Conservation (phyloP, 2,888 invertebrate genomes). For the Aspidapion aeneum region DNA sequence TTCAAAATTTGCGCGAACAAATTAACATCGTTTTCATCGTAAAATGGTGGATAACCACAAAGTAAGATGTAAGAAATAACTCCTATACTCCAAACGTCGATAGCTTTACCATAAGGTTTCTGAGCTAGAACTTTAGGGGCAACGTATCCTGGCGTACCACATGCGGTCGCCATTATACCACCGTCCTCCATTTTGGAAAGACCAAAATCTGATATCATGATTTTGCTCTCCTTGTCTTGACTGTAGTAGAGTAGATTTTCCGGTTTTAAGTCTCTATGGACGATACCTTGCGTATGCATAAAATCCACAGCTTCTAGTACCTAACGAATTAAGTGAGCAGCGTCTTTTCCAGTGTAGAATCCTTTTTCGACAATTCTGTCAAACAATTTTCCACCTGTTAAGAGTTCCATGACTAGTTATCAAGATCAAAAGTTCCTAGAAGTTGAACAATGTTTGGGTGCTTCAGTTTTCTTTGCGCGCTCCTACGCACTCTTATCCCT, state of each 20-base stretch:
- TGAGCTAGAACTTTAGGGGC: conserved; percentile 76
- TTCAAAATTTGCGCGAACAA: conserved; percentile 98
- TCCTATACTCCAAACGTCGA: conserved; percentile 99
- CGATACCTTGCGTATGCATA: conserved; percentile 99
- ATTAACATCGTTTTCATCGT: conserved; percentile 99
- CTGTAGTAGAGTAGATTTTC: conserved; percentile 98
- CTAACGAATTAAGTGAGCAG: conserved; percentile 93
- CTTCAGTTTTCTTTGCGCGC: too few relatives aligned
- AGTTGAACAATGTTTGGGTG: conserved; percentile 99
- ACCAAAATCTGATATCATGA: conserved; percentile 99
- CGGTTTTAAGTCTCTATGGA: conserved; percentile 95
- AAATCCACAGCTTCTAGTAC: conserved; percentile 98
- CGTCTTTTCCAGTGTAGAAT: conserved; percentile 99
- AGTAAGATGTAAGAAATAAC: conserved; percentile 98
- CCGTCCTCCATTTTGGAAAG: conserved; percentile 99
- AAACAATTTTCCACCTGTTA: conserved; percentile 96
- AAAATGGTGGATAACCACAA: conserved; percentile 99
- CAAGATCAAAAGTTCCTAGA: conserved; percentile 97
- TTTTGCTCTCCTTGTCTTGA: conserved; percentile 97
- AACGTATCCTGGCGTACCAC: conserved; percentile 98
- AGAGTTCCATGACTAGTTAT: conserved; percentile 94
- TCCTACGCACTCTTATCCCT: too few relatives aligned
- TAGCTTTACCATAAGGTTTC: conserved; percentile 99
- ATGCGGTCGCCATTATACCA: conserved; percentile 99
- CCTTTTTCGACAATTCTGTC: conserved; percentile 99